Base-by-base conservation (phyloP, 2,113 vertebrate species). In the Cettia cetti region DNA sequence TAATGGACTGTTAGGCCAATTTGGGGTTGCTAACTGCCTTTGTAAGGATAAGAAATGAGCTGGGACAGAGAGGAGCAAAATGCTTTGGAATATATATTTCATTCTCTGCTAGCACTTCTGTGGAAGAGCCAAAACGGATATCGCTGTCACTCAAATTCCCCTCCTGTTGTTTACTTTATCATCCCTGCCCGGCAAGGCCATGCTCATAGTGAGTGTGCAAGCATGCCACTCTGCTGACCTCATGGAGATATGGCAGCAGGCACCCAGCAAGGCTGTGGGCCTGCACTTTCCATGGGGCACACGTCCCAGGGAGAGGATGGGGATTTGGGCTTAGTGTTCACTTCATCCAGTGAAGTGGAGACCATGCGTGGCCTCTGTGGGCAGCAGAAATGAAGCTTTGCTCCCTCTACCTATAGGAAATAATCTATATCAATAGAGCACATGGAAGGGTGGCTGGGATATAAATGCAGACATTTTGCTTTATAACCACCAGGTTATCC, bases 1-100 rank as follows among this genome's bases (percentile, higher is more conserved):
- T 95, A 96, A 96, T 95, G 82, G 89, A 81, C 94, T 95, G 88
- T 77, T 89, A 92, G 81, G 50, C 72, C 75, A 95, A 89, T 95
- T 52, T 96, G 66, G 79, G 44, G 52, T 89, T 83, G 52, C 76
- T 90, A 77, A 40, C 63, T 86, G 83, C 66, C 39, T 76, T 89
- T 82, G 68, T 52, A 61, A 93, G 53, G 66, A 92, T 93, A 97
- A 96, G 87, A 91, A 96, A 97, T 90, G 90, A 94, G 74, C 90
- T 92, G 94, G 91, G 94, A 95, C 61, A 91, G 94, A 96, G 74
- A 92, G 63, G 39, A 87, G 57, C 70, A 94, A 93, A 96, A 94
- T 94, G 77, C 50, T 95, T 69, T 6, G 5, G 74, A 79, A 86
- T 83, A 90, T n/a, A 3, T 86, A 31, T 66, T 92, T 86, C 74